phyloP scores from a whole-genome alignment of 2,888 invertebrate species.

The Melieria crassipennis region DNA sequence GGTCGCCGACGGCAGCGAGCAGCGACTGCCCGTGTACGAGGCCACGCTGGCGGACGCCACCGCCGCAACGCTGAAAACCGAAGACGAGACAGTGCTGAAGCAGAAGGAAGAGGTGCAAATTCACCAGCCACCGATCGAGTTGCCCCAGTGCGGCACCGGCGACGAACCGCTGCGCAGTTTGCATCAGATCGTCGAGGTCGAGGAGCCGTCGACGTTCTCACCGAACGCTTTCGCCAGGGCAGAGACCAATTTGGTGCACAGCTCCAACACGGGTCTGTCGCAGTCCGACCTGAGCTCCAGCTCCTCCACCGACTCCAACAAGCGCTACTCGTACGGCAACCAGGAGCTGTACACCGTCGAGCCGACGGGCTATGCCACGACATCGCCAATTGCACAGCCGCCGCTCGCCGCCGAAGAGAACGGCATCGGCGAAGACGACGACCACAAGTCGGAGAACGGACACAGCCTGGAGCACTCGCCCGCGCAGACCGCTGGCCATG shows the following conservation, averaged over 20 bases:
- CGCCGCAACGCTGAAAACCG: conserved; percentile 31
- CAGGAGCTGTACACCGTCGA: conserved; percentile 81
- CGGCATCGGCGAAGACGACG: conserved; percentile 46
- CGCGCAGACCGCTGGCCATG: conserved; percentile 12
- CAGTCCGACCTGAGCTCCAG: conserved; percentile 81
- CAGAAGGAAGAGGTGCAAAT: conserved; percentile 65
- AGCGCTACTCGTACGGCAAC: conserved; percentile 82
- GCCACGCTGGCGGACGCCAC: conserved; percentile 53
- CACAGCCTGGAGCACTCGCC: conserved; percentile 41
- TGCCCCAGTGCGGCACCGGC: conserved; percentile 42
- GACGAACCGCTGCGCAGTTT: conserved; percentile 55
- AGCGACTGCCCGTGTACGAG: conserved; percentile 62
- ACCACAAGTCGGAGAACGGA: conserved; percentile 52
- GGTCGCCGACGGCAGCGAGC: conserved; percentile 51
- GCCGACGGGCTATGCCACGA: conserved; percentile 73
- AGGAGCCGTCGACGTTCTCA: conserved; percentile 44
- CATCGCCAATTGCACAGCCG: conserved; percentile 44
- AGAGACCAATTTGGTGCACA: conserved; percentile 3
- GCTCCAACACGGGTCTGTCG: conserved; percentile 79
- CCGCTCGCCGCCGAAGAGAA: conserved; percentile 39
- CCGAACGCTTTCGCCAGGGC: conserved; percentile 35
- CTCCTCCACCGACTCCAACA: conserved; percentile 77
- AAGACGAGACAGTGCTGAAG: conserved; percentile 39
- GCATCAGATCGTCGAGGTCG: conserved; percentile 59
- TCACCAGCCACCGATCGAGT: conserved; percentile 61